Evolutionary conservation across 2,113 vertebrate genomes (phyloP).

Genomic region (Pelecanus crispus): DNA sequence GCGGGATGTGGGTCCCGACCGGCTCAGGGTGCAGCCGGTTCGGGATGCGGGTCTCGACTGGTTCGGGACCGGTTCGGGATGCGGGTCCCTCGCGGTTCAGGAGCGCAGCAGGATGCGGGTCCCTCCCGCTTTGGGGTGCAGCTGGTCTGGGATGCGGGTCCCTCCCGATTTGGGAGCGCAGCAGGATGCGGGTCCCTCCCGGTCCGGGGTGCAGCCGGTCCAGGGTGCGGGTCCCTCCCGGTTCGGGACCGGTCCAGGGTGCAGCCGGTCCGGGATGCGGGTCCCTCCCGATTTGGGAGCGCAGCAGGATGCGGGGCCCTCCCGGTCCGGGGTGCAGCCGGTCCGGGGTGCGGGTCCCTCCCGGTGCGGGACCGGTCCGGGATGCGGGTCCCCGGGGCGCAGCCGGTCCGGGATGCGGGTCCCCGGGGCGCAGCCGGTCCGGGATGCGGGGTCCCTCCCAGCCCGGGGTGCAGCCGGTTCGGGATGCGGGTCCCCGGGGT

Average conservation of each 20-base stretch:
- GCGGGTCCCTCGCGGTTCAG: not conserved
- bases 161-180: too few species aligned
- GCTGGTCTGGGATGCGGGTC: too few species aligned
- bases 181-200: too few species aligned
- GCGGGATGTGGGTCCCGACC: not conserved
- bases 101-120: not conserved
- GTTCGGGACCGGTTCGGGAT: too few species aligned
- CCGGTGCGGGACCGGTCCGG: too few species aligned
- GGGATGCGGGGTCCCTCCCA: not conserved
- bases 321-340: not conserved
- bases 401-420: not conserved
- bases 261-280: not conserved
- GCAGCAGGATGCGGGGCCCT: accelerated
- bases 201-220: not conserved
- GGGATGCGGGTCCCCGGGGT: not conserved
- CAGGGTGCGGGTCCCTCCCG: not conserved
- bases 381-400: too few species aligned
- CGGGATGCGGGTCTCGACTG: not conserved
- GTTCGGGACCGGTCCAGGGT: too few species aligned
- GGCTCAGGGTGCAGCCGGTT: too few species aligned
- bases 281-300: not conserved
- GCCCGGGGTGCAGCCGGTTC: too few species aligned
- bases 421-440: not conserved
- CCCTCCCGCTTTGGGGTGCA: too few species aligned
- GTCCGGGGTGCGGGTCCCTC: not conserved